These are phyloP conservation scores for Corythornis cristatus DNA, from an alignment of 2,113 vertebrate genomes.

Conservation along the genomic window DNA sequence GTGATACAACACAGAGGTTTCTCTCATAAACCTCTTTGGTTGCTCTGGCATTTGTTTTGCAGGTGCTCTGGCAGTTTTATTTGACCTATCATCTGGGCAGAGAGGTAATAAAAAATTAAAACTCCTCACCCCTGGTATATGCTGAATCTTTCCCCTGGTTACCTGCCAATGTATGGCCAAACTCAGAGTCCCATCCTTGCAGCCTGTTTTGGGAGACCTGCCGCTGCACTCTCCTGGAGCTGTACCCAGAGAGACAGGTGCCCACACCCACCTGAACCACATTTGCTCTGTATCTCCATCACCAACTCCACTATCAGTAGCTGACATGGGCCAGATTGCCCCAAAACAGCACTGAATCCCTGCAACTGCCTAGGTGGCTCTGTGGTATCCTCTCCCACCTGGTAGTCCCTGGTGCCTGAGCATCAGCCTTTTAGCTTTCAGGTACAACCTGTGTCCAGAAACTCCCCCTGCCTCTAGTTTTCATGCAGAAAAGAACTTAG, in stretches of 20 bases:
- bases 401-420: rapidly evolving
- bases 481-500: not conserved
- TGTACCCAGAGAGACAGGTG: not conserved
- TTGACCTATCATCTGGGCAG: not conserved
- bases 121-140: not conserved
- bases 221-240: not conserved
- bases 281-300: not conserved
- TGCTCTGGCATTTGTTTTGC: not conserved
- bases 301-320: not conserved
- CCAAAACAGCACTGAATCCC: not conserved
- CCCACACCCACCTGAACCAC: not conserved
- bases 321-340: not conserved
- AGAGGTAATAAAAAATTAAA: not conserved
- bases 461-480: not conserved
- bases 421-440: not conserved
- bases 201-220: not conserved
- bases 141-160: not conserved
- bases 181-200: not conserved
- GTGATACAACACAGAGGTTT: rapidly evolving
- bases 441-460: not conserved
- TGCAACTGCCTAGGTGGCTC: rapidly evolving
- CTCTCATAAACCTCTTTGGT: not conserved
- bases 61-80: not conserved
- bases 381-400: not conserved
- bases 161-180: not conserved